Conservation (phyloP, 2,113 vertebrate species). For the Alouatta palliata region DNA sequence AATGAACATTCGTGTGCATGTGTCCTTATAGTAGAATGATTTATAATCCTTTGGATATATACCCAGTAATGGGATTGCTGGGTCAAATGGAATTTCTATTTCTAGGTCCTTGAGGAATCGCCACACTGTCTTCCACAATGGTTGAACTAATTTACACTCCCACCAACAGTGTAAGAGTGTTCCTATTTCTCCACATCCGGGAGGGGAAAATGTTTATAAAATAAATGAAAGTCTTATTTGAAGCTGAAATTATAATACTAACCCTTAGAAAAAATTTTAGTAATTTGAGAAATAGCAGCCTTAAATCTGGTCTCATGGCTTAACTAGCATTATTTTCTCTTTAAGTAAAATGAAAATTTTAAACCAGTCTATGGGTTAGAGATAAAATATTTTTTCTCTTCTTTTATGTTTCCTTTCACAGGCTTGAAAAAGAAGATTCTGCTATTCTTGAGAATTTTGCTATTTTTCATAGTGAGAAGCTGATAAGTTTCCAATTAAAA, state of each 20-base stretch:
- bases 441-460: neutral
- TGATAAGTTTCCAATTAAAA: neutral
- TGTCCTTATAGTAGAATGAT: no score
- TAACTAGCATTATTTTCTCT: neutral
- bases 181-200: no score
- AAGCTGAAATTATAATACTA: neutral
- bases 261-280: neutral
- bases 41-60: no score
- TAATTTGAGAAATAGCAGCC: neutral
- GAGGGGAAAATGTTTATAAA: neutral
- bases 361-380: neutral
- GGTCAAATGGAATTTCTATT: no score
- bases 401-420: neutral
- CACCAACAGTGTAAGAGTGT: no score
- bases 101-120: no score
- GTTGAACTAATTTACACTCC: no score
- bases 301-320: neutral
- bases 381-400: neutral
- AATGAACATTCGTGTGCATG: no score
- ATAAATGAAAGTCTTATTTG: neutral
- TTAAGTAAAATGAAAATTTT: constrained; percentile 28
- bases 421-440: neutral
- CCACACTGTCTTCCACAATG: no score
- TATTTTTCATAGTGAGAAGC: neutral
- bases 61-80: no score